Conservation (phyloP, 1,140 invertebrate genomes). For the Dendroctonus valens region DNA sequence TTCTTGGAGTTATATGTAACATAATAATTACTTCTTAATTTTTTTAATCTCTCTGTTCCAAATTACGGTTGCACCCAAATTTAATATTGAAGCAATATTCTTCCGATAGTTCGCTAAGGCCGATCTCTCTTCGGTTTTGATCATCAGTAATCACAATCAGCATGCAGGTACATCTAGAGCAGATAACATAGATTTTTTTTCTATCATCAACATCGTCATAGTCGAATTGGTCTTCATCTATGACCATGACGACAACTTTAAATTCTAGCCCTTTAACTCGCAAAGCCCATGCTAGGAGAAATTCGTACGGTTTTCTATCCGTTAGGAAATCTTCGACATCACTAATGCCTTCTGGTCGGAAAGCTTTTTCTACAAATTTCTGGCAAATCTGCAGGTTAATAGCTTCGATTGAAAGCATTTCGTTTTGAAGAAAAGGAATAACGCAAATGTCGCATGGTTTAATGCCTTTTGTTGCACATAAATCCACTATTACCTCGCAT, state of each 20-base stretch:
- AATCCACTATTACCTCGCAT: constrained; percentile 46
- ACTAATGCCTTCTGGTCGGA: constrained; percentile 41
- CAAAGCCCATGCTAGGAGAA: constrained; percentile 48
- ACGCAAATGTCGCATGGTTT: constrained; percentile 49
- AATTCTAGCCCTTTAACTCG: constrained; percentile 50
- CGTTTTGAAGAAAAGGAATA: constrained; percentile 46
- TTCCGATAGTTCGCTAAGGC: background rate
- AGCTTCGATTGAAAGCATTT: constrained; percentile 35
- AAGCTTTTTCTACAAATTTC: constrained; percentile 47
- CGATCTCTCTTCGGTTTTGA: background rate
- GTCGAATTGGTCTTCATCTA: constrained; percentile 49
- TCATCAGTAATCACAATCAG: constrained; percentile 44
- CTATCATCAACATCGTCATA: constrained; percentile 46
- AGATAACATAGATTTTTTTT: constrained; percentile 48
- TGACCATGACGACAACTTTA: constrained; percentile 48
- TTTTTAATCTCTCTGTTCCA: background rate
- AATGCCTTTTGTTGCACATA: constrained; percentile 48
- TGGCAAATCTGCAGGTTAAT: constrained; percentile 46
- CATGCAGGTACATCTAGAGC: constrained; percentile 48
- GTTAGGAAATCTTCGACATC: constrained; percentile 47
- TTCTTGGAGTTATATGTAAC: too few relatives aligned
- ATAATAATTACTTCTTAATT: too few relatives aligned
- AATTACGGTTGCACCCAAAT: background rate
- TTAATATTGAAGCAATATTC: constrained; percentile 23
- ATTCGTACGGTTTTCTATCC: constrained; percentile 42